Conservation (phyloP, 1,140 invertebrate genomes). For the roundworm (Caenorhabditis elegans) region WBcel235 BX284606.5:7335001-7335500, state of each 20-base stretch:
- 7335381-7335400: not conserved
- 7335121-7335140: not conserved
- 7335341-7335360: not conserved
- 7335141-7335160: conserved; percentile 18
- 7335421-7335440: no score
- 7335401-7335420: no score
- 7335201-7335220: not conserved
- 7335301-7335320: not conserved
- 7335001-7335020: not conserved
- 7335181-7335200: not conserved
- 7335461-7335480: no score
- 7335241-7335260: not conserved
- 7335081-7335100: not conserved
- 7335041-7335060: not conserved
- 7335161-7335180: conserved; percentile 18
- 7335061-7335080: not conserved
- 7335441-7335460: no score
- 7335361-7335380: not conserved
- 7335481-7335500: not conserved
- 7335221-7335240: not conserved
- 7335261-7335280: not conserved
- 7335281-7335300: not conserved
- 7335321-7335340: not conserved
- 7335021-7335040: not conserved
- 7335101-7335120: not conserved